Base-by-base conservation (phyloP, 1,140 invertebrate genomes). In the Lepidurus packardi region DNA sequence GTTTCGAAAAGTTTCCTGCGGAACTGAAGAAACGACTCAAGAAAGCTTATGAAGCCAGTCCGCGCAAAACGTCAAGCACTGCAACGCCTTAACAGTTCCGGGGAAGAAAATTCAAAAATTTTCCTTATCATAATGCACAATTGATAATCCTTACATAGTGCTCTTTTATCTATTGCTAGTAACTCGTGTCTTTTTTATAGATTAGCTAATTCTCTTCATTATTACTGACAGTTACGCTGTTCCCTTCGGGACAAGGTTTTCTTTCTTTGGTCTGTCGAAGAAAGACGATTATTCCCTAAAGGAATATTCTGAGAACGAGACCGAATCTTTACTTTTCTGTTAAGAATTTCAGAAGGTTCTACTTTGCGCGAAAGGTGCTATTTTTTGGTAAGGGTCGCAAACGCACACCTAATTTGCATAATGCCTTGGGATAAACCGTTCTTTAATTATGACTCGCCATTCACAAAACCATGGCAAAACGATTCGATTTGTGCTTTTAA, bases 1-100 rank as follows among this genome's bases (percentile, higher is more conserved):
- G 98, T 84, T 98, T 98, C 85, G 98, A 99, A 81, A 94, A 94
- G 83, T 97, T 99, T 85, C 98, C 98, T 1, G 90, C 90, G 45
- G 98, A 99, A 87, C 87, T 99, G 78, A 91, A 95, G 78, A 94
- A 95, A 81, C 90, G 98, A 65, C 83, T 89, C 41, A 88, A 88
- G 82, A 88, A 88, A 81, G 84, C 84, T 0, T 88, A 89, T 44
- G 84, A 84, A 74, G 47, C 75, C n/a, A 77, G 21, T 13, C 79
- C 79, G 0, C 65, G 73, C 21, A 80, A 80, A 47, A 73, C 34
- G 43, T 78, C 78, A 34, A 65, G 53, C 21, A 65, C 53, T n/a
- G 78, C 78, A 9, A 44, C 78, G 34, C 75, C 75, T 45, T 77
- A 77, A 42, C 74, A 24, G 13, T 65, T 65, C 53, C 7, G 53